Base-by-base conservation (phyloP, 92 coral and sea anemone genomes). In the Epizoanthus illoricatus region DNA sequence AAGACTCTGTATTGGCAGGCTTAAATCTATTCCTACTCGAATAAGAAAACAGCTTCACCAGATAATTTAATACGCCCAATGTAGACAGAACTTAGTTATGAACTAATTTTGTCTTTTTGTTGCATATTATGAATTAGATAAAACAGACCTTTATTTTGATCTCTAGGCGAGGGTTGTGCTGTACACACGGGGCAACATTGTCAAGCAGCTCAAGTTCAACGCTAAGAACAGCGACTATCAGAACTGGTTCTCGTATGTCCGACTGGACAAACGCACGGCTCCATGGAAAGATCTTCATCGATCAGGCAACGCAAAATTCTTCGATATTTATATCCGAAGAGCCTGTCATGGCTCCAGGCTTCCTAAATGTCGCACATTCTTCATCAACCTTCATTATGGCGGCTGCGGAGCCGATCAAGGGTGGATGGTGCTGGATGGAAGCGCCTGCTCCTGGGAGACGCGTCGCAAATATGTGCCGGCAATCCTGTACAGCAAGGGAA, bases 401-500 rank as follows among this genome's bases (percentile, higher is more conserved):
- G 82, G 71, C 0, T 78, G 82, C 10, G 3, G 71, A 5, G 17
- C 5, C 8, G 82, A 78, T 28, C 23, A 5, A 0, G 82, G 82
- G 43, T 78, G 82, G 82, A 18, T 78, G 58, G 82, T 78, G 6
- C 69, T 78, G 2, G 82, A 60, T 20, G 71, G 71, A 42, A 5
- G 42, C 43, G 3, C 23, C 2, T 78, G 82, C 23, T 0, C 18
- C 20, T 78, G 82, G 82, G 82, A 78, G 20, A 78, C 43, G 20
- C 5, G 58, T 0, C 70, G 70, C n/a, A 45, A 15, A 74, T 15
- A 20, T 13, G 70, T 61, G 23, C 82, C 82, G 5, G 82, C 82
- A 63, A 78, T 78, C 60, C 24, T 78, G 71, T 78, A 78, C 82
- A 78, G 82, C 71, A 78, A 78, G 54, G 33, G 5, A 4, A 7